These are phyloP conservation scores for Apodemia duryi DNA, from an alignment of 2,888 invertebrate genomes.

Conservation along the genomic window DNA sequence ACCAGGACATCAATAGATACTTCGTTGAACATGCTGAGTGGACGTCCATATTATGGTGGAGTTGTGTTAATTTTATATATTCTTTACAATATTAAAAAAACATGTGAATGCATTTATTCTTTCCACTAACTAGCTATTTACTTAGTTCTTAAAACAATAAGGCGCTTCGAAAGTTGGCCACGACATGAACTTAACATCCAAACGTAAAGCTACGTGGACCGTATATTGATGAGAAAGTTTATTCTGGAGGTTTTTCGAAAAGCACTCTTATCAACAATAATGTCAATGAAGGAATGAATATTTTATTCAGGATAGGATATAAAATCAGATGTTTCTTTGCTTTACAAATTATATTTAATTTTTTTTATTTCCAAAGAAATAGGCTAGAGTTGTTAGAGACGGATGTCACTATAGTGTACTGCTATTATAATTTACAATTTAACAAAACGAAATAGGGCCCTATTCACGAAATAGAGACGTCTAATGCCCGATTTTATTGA, in stretches of 20 bases:
- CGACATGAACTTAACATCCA: not conserved
- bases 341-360: not conserved
- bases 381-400: too few species aligned
- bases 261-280: not conserved
- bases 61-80: too few species aligned
- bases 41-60: too few species aligned
- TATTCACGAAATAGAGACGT: too few species aligned
- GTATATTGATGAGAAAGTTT: not conserved
- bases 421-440: too few species aligned
- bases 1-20: too few species aligned
- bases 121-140: conserved; percentile 7
- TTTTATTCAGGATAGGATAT: not conserved
- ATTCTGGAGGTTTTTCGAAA: not conserved
- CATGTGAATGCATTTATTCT: not conserved
- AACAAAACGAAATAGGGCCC: too few species aligned
- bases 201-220: not conserved
- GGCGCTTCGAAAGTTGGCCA: conserved; percentile 9
- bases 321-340: not conserved
- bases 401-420: too few species aligned
- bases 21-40: too few species aligned
- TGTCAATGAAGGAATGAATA: not conserved
- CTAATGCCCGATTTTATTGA: too few species aligned
- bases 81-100: not conserved
- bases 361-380: too few species aligned
- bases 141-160: conserved; percentile 10